Conservation (phyloP, 2,113 vertebrate genomes). For the Nipponia nippon region DNA sequence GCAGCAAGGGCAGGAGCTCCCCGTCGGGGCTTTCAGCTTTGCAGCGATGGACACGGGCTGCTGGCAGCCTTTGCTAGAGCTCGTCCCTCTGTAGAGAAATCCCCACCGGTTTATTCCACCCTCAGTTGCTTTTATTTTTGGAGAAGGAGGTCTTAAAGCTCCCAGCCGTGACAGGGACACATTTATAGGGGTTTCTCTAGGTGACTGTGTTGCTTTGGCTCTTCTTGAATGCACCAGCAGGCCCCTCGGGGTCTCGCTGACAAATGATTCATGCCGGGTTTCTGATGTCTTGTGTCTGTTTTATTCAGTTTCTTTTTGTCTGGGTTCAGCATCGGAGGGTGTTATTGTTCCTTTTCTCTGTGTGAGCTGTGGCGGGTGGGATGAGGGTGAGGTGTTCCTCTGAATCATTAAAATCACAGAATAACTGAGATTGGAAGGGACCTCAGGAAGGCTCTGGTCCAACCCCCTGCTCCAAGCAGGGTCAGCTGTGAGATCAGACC, state of each 20-base stretch:
- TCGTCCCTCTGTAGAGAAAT: background rate
- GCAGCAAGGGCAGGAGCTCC: background rate
- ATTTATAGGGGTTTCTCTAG: background rate
- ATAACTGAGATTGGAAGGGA: background rate
- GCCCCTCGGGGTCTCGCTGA: background rate
- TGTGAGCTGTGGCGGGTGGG: background rate
- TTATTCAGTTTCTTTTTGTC: background rate
- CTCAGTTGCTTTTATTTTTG: background rate
- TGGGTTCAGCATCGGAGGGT: background rate
- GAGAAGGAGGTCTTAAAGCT: background rate
- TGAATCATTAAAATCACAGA: background rate
- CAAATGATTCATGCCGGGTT: background rate
- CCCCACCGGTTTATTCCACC: background rate
- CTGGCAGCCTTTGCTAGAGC: background rate
- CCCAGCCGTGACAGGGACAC: fast-evolving
- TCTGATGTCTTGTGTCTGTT: background rate
- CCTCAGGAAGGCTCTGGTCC: background rate
- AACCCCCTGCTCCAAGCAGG: background rate
- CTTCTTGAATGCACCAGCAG: background rate
- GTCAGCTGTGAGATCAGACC: constrained; percentile 13
- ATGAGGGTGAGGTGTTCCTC: background rate
- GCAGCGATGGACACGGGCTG: background rate
- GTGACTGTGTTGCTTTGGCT: background rate
- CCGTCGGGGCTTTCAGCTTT: background rate
- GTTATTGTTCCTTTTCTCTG: background rate